Conservation (phyloP, 1,140 invertebrate genomes). For the Caligus rogercresseyi region DNA sequence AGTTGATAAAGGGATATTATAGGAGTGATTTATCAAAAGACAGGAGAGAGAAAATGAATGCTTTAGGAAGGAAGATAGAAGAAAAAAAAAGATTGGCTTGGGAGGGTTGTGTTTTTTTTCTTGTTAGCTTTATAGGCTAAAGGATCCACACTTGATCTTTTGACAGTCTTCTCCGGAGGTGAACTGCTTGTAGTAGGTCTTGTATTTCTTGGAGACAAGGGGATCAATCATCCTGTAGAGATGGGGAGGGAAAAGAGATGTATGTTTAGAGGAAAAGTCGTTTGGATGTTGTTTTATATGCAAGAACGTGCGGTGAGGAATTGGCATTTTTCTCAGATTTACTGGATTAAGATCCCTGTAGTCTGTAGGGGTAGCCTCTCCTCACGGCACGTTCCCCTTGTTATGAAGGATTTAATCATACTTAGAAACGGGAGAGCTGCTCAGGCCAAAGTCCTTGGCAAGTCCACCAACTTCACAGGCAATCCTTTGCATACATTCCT, state of each 20-base stretch:
- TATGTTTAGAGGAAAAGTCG: no score
- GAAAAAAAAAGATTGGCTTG: background rate
- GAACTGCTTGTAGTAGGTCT: constrained; percentile 8
- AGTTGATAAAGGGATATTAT: background rate
- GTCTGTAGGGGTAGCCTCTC: background rate
- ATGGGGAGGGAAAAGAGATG: background rate
- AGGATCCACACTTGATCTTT: constrained; percentile 17
- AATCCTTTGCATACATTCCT: constrained; percentile 19
- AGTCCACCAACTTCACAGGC: constrained; percentile 16
- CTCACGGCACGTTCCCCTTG: no score
- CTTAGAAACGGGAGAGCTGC: background rate
- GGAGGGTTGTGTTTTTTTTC: background rate
- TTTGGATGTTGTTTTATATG: no score
- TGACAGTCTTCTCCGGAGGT: constrained; percentile 9
- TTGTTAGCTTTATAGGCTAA: background rate
- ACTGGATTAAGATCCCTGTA: no score
- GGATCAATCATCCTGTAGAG: constrained; percentile 6
- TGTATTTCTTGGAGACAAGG: constrained; percentile 16
- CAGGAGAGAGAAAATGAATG: background rate
- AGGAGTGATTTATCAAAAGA: background rate
- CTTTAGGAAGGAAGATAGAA: background rate
- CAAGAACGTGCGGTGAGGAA: no score
- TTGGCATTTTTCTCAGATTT: no score
- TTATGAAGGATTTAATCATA: background rate
- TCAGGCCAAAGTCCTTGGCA: constrained; percentile 1